phyloP scores from a whole-genome alignment of 1,140 invertebrate species.

The Bombus confusus region DNA sequence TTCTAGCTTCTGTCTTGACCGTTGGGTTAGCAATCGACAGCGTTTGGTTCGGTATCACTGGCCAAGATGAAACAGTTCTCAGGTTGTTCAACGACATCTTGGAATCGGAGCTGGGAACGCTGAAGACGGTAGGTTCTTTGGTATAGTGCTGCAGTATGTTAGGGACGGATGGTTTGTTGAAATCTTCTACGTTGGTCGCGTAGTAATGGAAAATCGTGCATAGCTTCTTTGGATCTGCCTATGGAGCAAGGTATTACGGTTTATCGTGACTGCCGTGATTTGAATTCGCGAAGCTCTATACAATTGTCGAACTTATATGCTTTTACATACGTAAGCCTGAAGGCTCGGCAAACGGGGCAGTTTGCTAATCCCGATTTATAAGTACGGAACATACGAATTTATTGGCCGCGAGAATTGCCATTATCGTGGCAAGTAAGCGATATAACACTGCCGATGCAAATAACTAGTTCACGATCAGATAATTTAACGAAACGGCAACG shows the following conservation, averaged over 20 bases:
- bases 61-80: slow-evolving; percentile 41
- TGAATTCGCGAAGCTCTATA: not conserved
- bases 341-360: too few species aligned
- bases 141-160: slow-evolving; percentile 45
- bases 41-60: not conserved
- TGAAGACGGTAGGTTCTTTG: slow-evolving; percentile 4
- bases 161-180: not conserved
- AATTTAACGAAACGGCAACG: not conserved
- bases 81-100: slow-evolving; percentile 17
- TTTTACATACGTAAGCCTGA: too few species aligned
- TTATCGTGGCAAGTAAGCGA: not conserved
- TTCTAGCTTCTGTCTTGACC: too few species aligned
- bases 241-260: not conserved
- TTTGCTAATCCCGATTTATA: too few species aligned
- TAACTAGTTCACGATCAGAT: not conserved
- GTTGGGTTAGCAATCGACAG: not conserved
- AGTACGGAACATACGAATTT: too few species aligned
- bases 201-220: slow-evolving; percentile 32
- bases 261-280: not conserved
- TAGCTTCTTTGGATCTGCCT: slow-evolving; percentile 48
- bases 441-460: not conserved
- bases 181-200: not conserved
- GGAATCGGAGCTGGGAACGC: slow-evolving; percentile 42
- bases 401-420: too few species aligned
- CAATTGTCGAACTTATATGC: not conserved